phyloP scores from a whole-genome alignment of 1,140 invertebrate genomes.

The Philotrypesis tridentata region DNA sequence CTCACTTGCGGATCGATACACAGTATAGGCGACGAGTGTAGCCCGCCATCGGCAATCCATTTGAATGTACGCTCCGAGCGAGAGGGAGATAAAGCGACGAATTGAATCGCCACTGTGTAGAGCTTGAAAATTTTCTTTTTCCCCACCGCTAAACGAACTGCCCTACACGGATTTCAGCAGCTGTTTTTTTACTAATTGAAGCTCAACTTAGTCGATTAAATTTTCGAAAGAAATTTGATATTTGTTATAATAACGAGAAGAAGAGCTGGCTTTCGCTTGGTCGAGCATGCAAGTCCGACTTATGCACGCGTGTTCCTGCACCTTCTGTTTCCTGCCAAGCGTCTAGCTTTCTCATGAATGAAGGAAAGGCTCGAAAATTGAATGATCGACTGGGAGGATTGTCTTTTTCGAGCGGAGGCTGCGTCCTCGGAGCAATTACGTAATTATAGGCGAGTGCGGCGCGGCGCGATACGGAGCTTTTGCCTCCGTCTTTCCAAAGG shows the following conservation, averaged over 20 bases:
- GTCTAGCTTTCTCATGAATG: background rate
- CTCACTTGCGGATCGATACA: background rate
- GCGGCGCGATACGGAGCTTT: background rate
- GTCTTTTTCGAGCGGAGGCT: too few species aligned
- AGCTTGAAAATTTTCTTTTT: too few species aligned
- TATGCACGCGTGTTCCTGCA: background rate
- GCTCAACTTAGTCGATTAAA: too few species aligned
- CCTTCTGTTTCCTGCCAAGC: background rate
- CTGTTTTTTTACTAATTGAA: too few species aligned
- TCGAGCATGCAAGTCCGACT: background rate
- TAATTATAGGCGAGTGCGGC: background rate
- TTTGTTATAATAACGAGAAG: too few species aligned
- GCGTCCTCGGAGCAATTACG: background rate
- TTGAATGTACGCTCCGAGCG: background rate
- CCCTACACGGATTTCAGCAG: background rate
- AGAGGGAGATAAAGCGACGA: background rate
- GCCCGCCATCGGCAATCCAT: background rate
- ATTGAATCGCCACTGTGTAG: background rate
- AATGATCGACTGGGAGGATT: too few species aligned
- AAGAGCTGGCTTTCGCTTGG: background rate
- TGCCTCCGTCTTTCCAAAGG: background rate
- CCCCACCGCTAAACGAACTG: too few species aligned
- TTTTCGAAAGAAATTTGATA: too few species aligned
- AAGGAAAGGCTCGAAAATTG: background rate
- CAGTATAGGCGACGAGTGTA: background rate